Evolutionary conservation across 2,797 vertebrate species (phyloP).

Genomic region (Hemibagrus guttatus): DNA sequence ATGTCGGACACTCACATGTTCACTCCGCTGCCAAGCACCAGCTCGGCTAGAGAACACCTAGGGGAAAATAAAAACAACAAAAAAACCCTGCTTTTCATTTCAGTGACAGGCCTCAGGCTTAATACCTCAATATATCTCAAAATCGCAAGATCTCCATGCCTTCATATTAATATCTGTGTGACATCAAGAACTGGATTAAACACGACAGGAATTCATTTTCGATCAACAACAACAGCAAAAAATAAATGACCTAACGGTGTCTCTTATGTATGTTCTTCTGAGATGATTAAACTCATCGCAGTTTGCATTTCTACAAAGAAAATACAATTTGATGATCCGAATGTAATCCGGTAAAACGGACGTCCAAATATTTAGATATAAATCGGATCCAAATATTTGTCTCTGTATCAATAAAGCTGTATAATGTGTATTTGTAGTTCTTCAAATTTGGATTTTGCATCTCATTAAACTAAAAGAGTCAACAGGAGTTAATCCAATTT

Average conservation of each 20-base stretch:
- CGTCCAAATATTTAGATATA: too few species aligned
- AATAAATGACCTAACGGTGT: neutral
- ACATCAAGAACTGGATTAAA: neutral
- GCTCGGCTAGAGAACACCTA: neutral
- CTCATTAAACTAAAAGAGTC: neutral
- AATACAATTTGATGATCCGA: neutral
- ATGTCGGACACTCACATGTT: constrained; percentile 13
- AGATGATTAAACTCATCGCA: neutral
- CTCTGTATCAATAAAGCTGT: neutral
- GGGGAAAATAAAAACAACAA: neutral
- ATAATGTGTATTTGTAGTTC: neutral
- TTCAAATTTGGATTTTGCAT: neutral
- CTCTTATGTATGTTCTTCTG: neutral
- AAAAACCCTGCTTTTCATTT: constrained; percentile 1
- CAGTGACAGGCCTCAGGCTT: neutral
- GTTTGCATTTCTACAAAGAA: neutral
- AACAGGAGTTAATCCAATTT: neutral
- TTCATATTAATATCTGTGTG: neutral
- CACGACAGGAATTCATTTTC: neutral
- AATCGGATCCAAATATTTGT: neutral
- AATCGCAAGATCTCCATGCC: neutral
- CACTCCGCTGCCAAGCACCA: neutral
- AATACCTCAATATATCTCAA: neutral
- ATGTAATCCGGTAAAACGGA: neutral
- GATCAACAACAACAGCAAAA: neutral